Conservation (phyloP, 2,888 invertebrate genomes). For the Acanthococcus lagerstroemiae region DNA sequence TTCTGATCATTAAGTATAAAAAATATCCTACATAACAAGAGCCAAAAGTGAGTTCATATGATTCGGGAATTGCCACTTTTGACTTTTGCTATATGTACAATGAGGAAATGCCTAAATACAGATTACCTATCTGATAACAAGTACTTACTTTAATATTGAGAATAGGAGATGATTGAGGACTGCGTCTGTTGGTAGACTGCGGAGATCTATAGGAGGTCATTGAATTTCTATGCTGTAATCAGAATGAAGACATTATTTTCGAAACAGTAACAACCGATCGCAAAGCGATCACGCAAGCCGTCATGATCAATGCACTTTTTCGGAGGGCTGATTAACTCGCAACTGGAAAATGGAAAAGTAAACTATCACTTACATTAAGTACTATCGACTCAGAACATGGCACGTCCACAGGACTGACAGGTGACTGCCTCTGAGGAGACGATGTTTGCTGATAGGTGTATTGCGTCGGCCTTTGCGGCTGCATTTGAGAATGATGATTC, state of each 20-base stretch:
- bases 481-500: conserved; percentile 21
- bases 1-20: no score
- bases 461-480: conserved; percentile 33
- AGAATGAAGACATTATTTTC: no score
- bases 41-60: no score
- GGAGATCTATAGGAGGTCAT: conserved; percentile 45
- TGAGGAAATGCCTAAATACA: no score
- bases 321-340: not conserved
- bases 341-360: not conserved
- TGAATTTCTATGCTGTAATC: conserved; percentile 39
- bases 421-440: conserved; percentile 33
- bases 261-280: not conserved
- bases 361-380: conserved; percentile 34
- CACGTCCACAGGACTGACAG: conserved; percentile 34
- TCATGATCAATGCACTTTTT: not conserved
- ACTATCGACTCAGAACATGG: conserved; percentile 21
- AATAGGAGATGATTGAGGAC: conserved; percentile 47
- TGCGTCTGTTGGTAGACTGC: conserved; percentile 46
- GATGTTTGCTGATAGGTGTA: conserved; percentile 9
- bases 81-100: no score
- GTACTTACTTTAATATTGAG: conserved; percentile 42
- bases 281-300: not conserved
- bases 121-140: no score
- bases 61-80: no score
- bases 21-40: no score